phyloP scores from a whole-genome alignment of 2,797 vertebrate species.

The Mormyrus hasselquistii region DNA sequence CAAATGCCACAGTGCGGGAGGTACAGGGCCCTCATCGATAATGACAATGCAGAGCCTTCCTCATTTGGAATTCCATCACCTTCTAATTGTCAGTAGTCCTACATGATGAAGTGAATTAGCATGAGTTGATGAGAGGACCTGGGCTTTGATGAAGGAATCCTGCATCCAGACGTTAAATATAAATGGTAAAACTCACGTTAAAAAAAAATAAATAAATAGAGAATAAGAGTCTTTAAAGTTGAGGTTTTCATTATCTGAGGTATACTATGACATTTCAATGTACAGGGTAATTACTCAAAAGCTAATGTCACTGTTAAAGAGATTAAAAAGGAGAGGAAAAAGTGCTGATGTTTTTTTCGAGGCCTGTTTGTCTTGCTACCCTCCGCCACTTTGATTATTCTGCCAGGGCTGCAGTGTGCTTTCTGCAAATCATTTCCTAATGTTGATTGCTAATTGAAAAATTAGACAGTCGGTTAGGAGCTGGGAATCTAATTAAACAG shows the following conservation, averaged over 20 bases:
- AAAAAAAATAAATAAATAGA: background rate
- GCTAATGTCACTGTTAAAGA: slow-evolving; percentile 64
- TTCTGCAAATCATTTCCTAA: slow-evolving; percentile 71
- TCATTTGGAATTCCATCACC: slow-evolving; percentile 11
- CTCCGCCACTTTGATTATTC: slow-evolving; percentile 71
- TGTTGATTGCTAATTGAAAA: slow-evolving; percentile 98
- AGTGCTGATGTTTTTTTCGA: slow-evolving; percentile 56
- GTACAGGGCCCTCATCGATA: slow-evolving; percentile 34
- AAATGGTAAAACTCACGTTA: slow-evolving; percentile 29
- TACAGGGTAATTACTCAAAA: slow-evolving; percentile 46
- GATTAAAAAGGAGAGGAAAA: slow-evolving; percentile 39
- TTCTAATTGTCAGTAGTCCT: slow-evolving; percentile 40
- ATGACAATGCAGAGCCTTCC: slow-evolving; percentile 37
- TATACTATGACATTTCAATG: slow-evolving; percentile 39
- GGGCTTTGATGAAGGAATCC: slow-evolving; percentile 39
- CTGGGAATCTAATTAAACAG: slow-evolving; percentile 90
- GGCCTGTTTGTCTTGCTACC: slow-evolving; percentile 29
- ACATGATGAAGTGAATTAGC: slow-evolving; percentile 46
- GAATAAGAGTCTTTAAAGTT: slow-evolving; percentile 26
- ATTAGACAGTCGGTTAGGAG: slow-evolving; percentile 93
- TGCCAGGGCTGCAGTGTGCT: slow-evolving; percentile 68
- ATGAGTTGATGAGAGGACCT: slow-evolving; percentile 47
- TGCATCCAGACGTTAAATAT: slow-evolving; percentile 44
- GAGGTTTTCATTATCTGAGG: slow-evolving; percentile 34
- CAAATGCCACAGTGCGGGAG: slow-evolving; percentile 27